A percentile compares a stretch with the other conserved stretches of the same genome.
These are phyloP conservation scores for Aricia artaxerxes DNA, from an alignment of 2,888 invertebrate genomes.

Conservation along the genomic window DNA sequence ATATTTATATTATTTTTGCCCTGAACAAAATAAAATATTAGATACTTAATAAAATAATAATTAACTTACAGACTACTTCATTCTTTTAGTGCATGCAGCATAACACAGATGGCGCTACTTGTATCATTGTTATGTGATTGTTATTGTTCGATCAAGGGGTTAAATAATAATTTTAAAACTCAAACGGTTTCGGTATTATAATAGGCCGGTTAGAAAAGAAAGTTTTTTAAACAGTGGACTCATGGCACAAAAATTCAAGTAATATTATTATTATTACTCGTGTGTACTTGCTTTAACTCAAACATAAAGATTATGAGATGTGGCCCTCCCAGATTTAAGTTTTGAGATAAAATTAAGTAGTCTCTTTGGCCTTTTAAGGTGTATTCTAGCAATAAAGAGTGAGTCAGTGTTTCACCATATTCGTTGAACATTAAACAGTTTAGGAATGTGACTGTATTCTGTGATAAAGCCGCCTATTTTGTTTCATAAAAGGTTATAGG, in stretches of 20 bases:
- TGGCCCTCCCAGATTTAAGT: constrained; percentile 22
- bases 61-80: too few species aligned
- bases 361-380: constrained; percentile 12
- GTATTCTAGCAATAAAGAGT: constrained; percentile 15
- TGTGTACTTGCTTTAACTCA: background rate
- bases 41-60: too few species aligned
- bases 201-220: background rate
- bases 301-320: constrained; percentile 3
- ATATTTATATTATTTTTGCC: too few species aligned
- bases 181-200: background rate
- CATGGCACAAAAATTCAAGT: background rate
- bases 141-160: too few species aligned
- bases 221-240: background rate
- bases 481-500: background rate
- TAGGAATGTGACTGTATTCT: background rate
- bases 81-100: background rate
- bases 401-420: constrained; percentile 23
- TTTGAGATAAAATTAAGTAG: constrained; percentile 13
- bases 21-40: too few species aligned
- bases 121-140: background rate
- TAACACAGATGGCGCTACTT: background rate
- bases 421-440: constrained; percentile 4
- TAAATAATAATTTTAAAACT: too few species aligned
- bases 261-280: background rate
- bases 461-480: background rate